A percentile compares a stretch with the other conserved stretches of the same genome.
Conservation (phyloP, 2,888 invertebrate species). For the Rambutsinella grinnellia region DNA sequence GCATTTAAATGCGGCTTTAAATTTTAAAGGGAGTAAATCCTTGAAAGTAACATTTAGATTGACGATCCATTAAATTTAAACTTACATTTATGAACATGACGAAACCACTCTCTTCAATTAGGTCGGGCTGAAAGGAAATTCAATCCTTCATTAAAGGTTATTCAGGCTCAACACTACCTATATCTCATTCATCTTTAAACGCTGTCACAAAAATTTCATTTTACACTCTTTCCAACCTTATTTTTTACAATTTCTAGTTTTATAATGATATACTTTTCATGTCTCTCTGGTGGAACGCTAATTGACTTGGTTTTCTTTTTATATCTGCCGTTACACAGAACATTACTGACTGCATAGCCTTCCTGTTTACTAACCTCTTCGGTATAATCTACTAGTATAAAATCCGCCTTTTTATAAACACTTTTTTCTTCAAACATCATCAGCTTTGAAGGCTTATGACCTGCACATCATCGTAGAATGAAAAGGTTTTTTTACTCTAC, state of each 20-base stretch:
- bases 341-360: background rate
- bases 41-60: no score
- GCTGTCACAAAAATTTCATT: background rate
- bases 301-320: slow-evolving; percentile 18
- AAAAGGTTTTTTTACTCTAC: slow-evolving; percentile 23
- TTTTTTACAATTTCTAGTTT: slow-evolving; percentile 12
- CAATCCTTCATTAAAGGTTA: no score
- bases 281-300: background rate
- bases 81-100: no score
- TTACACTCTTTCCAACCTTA: background rate
- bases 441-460: slow-evolving; percentile 49
- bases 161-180: no score
- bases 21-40: no score
- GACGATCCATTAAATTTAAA: no score
- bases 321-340: background rate
- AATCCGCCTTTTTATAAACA: background rate
- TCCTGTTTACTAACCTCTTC: slow-evolving; percentile 6
- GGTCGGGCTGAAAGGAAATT: no score
- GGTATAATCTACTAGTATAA: background rate
- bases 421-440: slow-evolving; percentile 32
- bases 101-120: no score
- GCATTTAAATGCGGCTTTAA: no score
- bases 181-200: no score
- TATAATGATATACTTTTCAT: background rate
- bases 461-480: slow-evolving; percentile 42